Evolutionary conservation across 1,140 invertebrate genomes (phyloP), one percentile per base, ranked within the genome.

Genomic region (Pogonomyrmex barbatus): DNA sequence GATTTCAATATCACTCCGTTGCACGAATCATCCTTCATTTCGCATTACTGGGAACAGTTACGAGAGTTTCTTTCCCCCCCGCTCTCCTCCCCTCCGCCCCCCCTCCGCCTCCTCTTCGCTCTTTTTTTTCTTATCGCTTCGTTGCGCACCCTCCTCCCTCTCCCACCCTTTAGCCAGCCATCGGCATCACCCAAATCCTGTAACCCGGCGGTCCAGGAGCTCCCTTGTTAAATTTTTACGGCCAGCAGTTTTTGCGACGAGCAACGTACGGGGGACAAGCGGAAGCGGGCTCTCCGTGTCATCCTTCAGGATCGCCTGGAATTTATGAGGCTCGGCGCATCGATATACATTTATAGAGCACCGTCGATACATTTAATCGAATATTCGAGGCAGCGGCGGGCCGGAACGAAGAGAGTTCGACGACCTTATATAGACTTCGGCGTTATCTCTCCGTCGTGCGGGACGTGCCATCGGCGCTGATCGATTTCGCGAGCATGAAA

Each of bases 161-260:
- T 63, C n/a, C 56, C 67, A 45, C 47, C 24, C 24, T 24, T 24
- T 24, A 24, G 24, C 24, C 24, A 24, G 24, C 52, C 17, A 42
- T 2, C 52, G 50, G 12, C 67, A 81, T 78, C 45, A 33, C 47
- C 73, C 65, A 85, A 85, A 73, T 83, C 68, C 30, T 73, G 68
- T n/a, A 36, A 58, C 50, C 50, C 30, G 36, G 73, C 17, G 65
- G 77, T 47, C 79, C 56, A 56, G 52, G 63, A 56, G 60, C n/a
- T 71, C 52, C 83, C 90, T 92, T 91, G 91, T 92, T 92, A 92
- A 92, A 92, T 92, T 92, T 92, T 91, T 91, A 92, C 91, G 85
- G 89, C 85, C 86, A 89, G 56, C 84, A 91, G 88, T 92, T 92
- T 86, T 84, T 60, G 54, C 85, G 75, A 85, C 76, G 78, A 68